These are phyloP conservation scores for Noctua pronuba DNA, from an alignment of 2,888 invertebrate species.

Conservation along the genomic window DNA sequence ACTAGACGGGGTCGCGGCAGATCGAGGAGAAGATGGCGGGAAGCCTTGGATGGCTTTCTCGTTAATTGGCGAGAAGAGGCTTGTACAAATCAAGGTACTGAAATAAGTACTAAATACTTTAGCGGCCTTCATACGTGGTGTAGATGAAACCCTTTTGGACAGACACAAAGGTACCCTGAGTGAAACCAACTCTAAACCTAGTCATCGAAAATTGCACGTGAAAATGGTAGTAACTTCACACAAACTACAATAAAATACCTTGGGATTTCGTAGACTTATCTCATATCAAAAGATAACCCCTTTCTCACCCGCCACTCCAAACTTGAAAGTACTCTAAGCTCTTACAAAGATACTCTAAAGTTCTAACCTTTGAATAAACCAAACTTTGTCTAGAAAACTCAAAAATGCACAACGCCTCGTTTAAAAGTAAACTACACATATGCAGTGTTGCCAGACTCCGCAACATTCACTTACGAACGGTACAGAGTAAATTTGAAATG, in stretches of 20 bases:
- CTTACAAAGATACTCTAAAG: background rate
- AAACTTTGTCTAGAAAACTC: conserved; percentile 27
- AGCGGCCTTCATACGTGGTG: background rate
- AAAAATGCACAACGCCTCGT: conserved; percentile 15
- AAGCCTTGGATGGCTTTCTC: too few relatives aligned
- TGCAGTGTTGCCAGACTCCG: conserved; percentile 32
- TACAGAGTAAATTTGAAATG: conserved; percentile 46
- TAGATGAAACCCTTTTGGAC: background rate
- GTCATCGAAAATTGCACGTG: background rate
- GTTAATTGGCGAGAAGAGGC: too few relatives aligned
- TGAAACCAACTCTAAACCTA: background rate
- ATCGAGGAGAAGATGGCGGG: too few relatives aligned
- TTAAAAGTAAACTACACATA: conserved; percentile 23
- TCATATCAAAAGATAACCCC: conserved; percentile 1
- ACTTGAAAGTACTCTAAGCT: background rate
- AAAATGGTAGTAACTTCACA: background rate
- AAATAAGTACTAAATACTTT: background rate
- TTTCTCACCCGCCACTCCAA: background rate
- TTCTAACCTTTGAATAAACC: background rate
- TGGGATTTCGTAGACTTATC: background rate
- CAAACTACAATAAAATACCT: background rate
- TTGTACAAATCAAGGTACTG: background rate
- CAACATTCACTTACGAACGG: conserved; percentile 51
- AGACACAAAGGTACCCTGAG: background rate
- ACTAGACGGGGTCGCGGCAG: too few relatives aligned